Base-by-base conservation (phyloP, 2,888 invertebrate species). In the Ligdia adustata region DNA sequence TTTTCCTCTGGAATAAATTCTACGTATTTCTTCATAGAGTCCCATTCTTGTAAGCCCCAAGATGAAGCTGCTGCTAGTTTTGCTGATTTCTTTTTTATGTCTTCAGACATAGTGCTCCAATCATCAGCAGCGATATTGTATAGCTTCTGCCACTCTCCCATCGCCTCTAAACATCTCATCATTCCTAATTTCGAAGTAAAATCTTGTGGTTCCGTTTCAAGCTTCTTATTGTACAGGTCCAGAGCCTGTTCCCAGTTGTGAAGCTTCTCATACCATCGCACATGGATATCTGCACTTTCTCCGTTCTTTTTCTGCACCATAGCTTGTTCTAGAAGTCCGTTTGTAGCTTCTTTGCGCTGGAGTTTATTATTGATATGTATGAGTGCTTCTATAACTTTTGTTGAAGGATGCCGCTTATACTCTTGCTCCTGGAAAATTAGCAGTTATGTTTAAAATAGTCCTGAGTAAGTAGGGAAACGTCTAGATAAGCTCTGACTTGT, bases 211-310 rank as follows among this genome's bases (percentile, higher is more conserved):
- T 94, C 93, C 0, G 87, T 85, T 29, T 93, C 92, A 39, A 97
- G 82, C 68, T 96, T 95, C 48, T 94, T 93, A 52, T 94, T 93
- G 72, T 99, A 99, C 3, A 98, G 93, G 48, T 94, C 93, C 42
- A 98, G 83, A 0, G 99, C 99, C 74, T 97, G 96, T 60, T 99
- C 98, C 99, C 99, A 99, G 74, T 99, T 98, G 79, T 99, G 98
- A 1, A 99, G 87, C 77, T 99, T 99, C 79, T 99, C 99, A 77
- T 99, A 99, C 99, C 99, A 99, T 1, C 97, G 93, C 14, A 99
- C 98, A 76, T 85, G 82, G 48, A 82, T 85, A 1, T 87, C 54
- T 33, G 91, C 85, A 39, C 91, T 92, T 52, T 93, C 92, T 0
- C 92, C 92, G 3, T 92, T 92, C 51, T 93, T 94, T 52, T 95